Evolutionary conservation across 2,113 vertebrate species (phyloP), one percentile per base, ranked within the genome.

Genomic region (Syngnathus floridae): DNA sequence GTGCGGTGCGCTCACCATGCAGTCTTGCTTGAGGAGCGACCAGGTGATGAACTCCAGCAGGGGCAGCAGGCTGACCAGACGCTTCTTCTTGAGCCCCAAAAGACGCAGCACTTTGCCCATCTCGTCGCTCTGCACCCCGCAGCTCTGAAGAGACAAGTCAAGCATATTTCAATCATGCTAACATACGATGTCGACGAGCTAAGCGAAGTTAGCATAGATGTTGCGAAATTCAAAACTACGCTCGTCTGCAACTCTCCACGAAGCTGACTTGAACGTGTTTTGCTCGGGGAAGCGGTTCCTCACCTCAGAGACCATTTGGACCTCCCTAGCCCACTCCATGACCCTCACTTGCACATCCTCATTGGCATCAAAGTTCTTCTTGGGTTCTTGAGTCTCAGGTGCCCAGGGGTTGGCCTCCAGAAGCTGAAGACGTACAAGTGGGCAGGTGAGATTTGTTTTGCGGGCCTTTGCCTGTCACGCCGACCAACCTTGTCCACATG

Each of bases 41-140:
- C 90, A 92, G 69, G 91, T 92, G 72, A 92, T 92, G 75, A 91
- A 91, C 88, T 92, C 91, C 56, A 92, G 67, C 69, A 92, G 82
- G 3, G 90, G 89, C 74, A 91, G 70, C 62, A 92, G 71, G 61
- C 74, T 79, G 4, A 40, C 46, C 60, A 92, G 81, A 0, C 70
- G 85, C 46, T 87, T 90, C 75, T 90, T 91, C 75, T 74, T 89
- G 69, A 89, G 78, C 9, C 87, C 84, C 7, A 91, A 72, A 22
- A 86, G 72, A 7, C 81, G 76, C 56, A 92, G 49, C 17, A 83
- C 73, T 72, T 82, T 84, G 0, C 78, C 77, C 36, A 92, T 74
- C 62, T 91, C 86, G 0, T 88, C 78, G 2, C 85, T 81, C 37
- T 76, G 65, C n/a, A 92, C 72, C 1, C 91, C 91, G 12, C 82